Conservation (phyloP, 2,113 vertebrate genomes). For the Falcunculus frontatus region DNA sequence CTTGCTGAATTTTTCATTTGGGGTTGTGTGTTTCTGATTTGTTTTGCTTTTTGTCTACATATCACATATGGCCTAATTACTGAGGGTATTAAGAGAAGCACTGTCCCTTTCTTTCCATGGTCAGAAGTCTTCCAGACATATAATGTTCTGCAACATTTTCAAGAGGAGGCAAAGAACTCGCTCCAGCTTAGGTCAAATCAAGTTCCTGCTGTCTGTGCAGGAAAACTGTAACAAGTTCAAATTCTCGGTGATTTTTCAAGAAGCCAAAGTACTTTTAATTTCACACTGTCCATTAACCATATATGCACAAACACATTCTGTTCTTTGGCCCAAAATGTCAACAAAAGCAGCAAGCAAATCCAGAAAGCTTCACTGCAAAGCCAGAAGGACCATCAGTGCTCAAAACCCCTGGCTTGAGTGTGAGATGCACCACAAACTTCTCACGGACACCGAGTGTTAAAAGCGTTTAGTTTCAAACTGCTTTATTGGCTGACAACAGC, state of each 20-base stretch:
- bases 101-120: neutral
- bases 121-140: neutral
- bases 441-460: neutral
- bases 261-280: neutral
- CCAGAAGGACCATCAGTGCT: neutral
- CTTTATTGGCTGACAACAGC: neutral
- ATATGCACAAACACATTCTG: neutral
- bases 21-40: neutral
- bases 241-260: neutral
- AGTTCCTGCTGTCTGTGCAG: neutral
- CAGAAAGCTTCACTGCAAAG: neutral
- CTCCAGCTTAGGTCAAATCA: neutral
- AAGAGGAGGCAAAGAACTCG: neutral
- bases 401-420: neutral
- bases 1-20: neutral
- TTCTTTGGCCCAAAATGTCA: neutral
- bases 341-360: neutral
- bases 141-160: neutral
- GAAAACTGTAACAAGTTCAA: neutral
- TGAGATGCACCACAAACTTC: neutral
- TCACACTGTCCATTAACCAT: neutral
- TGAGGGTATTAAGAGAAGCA: neutral
- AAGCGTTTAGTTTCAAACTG: neutral
- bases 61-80: neutral
- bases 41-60: neutral